Evolutionary conservation across 2,797 vertebrate species (phyloP), one percentile per base, ranked within the genome.

Genomic region (Premnoplex brunnescens): DNA sequence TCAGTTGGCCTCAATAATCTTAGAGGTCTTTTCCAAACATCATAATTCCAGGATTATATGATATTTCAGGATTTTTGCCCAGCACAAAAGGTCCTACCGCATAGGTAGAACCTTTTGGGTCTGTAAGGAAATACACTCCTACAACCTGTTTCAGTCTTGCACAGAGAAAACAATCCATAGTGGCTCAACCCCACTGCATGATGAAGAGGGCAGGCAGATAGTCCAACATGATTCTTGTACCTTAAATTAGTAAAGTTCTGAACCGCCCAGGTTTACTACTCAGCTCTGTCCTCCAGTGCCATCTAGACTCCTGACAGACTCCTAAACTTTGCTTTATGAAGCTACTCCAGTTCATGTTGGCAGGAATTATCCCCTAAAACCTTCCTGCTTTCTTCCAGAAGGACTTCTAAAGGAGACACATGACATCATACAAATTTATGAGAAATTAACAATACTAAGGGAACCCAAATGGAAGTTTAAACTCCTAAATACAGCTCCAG

Each of bases 1-100:
- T 23, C 66, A 41, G 0, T 0, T 32, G 7, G 51, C 44, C 51
- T 46, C 0, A 0, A 36, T 17, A 22, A 22, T 34, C 26, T 32
- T 32, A 52, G 34, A 49, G 10, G 6, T 27, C 12, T 84, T 52
- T 24, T 54, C 34, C 39, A 77, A 41, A 10, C 26, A 13, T 46
- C 39, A 14, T 5, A 58, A 52, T 20, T 58, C 32, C n/a, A 5
- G 22, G 28, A 16, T 43, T 76, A 21, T 23, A 36, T 0, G 3
- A 12, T 2, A 64, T 15, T 83, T 67, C 19, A 79, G 18, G 26
- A 49, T 27, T 74, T 85, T 88, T 85, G 16, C 9, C 24, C 48
- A 66, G 52, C 13, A 76, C 1, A 10, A 12, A 37, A 63, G 43
- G 32, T 8, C 36, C n/a, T 32, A 59, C 26, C 6, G 62, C 30